Base-by-base conservation (phyloP, 2,797 vertebrate species). In the Poeciliopsis paucimaculata region DNA sequence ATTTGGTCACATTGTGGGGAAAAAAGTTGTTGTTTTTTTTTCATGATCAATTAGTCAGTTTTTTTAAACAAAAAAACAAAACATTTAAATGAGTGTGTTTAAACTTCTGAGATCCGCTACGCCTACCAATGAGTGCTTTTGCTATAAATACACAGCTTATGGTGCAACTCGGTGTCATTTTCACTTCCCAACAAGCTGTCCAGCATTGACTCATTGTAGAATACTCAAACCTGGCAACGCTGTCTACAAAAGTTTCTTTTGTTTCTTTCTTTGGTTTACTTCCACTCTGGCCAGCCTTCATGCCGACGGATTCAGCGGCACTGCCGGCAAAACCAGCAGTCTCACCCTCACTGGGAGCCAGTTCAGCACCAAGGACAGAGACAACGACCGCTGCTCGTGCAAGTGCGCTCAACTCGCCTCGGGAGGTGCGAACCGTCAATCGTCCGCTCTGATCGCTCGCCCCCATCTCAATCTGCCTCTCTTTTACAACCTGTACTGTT, bases 351-450 rank as follows among this genome's bases (percentile, higher is more conserved):
- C 86, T 0, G 96, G 96, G 39, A 96, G 94, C 15, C 87, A 91
- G 77, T 97, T 97, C 92, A 97, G 97, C 92, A 97, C 97, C 88
- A 97, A 96, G 87, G 96, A 96, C 89, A 88, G 91, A 49, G 94
- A 96, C 93, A 96, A 96, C 0, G 94, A 97, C 89, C 91, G 85
- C 41, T 94, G 95, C 77, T 94, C 94, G 86, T 97, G 96, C 94
- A 96, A 94, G 85, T 96, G 94, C 72, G 94, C 93, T 0, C 96
- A 96, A 89, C 95, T 96, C 79, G 95, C 96, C 4, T 94, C 96
- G 0, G 95, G 96, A 95, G 96, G 95, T 97, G 87, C 3, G 0
- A 51, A 6, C 60, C 43, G n/a, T 73, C 86, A 4, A 5, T 70
- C 53, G n/a, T 0, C 75, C 26, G 11, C 71, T 75, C 36, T 55